Evolutionary conservation across 2,113 vertebrate species (phyloP), one percentile per base, ranked within the genome.

Genomic region (Nymphicus hollandicus): DNA sequence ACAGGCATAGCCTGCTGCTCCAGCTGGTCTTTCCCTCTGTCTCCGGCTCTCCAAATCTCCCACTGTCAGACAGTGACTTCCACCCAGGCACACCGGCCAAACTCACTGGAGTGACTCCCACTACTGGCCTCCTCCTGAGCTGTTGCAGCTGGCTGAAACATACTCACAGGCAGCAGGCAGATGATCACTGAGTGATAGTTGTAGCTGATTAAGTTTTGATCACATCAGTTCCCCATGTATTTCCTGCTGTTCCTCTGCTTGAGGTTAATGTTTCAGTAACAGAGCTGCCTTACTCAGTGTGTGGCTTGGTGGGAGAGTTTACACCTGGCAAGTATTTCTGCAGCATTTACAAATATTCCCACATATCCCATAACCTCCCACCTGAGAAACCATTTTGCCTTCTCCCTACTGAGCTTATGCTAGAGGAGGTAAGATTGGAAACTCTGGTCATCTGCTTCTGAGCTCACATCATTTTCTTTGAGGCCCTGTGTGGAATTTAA

Each of bases 181-280:
- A 82, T 35, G 44, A 90, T 78, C 44, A 52, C 53, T 19, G 37
- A 80, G 28, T 18, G 44, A 37, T 33, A 77, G 53, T 47, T 31
- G 41, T 47, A 76, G 56, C n/a, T 90, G 88, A 86, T 94, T 77
- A 86, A 88, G 71, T 86, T 88, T 86, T 86, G 71, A 90, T 94
- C 82, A 86, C 53, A 60, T 52, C 58, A 70, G 31, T 55, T 89
- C 17, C 49, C 10, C 19, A 4, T 44, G 53, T 70, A 63, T 79
- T 77, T 90, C 90, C 41, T 91, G 61, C 66, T 88, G 74, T 76
- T 93, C 74, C 58, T 49, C 85, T 80, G 79, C 85, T 83, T 88
- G 92, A 80, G 15, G 37, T 77, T 86, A 91, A 88, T 70, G 66
- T 17, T 65, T 86, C 68, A 46, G 63, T 52, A 88, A 52, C 58